Percentiles rank a stretch among this genome's conserved stretches.
These are phyloP conservation scores for Plotosus lineatus DNA, from an alignment of 2,113 vertebrate genomes.

Conservation along the genomic window DNA sequence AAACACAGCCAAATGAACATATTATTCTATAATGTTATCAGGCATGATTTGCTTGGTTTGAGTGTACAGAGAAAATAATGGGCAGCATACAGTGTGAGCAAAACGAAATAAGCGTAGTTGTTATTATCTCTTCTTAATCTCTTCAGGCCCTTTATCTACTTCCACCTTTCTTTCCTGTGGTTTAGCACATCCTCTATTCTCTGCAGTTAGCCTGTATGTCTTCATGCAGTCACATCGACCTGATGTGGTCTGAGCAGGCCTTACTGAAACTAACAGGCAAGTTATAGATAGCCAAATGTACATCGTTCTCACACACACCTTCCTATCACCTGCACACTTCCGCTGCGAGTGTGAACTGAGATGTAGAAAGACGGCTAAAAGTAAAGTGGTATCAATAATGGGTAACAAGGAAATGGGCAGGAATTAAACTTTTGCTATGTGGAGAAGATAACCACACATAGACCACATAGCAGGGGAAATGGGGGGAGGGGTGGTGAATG, in stretches of 20 bases:
- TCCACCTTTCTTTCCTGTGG: slow-evolving; percentile 48
- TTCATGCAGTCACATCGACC: slow-evolving; percentile 47
- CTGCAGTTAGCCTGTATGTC: slow-evolving; percentile 45
- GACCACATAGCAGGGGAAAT: slow-evolving; percentile 1
- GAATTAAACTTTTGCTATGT: slow-evolving; percentile 13
- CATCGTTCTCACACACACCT: slow-evolving; percentile 47
- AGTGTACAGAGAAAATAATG: neutral
- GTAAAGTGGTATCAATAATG: neutral
- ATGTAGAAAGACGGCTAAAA: slow-evolving; percentile 5
- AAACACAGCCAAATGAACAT: neutral
- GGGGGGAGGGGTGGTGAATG: neutral
- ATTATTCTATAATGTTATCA: neutral
- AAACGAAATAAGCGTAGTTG: neutral
- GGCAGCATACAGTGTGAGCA: neutral
- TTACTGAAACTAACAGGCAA: slow-evolving; percentile 55
- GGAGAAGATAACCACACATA: neutral
- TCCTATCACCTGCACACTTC: slow-evolving; percentile 62
- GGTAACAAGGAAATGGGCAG: neutral
- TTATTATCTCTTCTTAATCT: slow-evolving; percentile 19
- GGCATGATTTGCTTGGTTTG: neutral
- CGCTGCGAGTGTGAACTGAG: slow-evolving; percentile 41
- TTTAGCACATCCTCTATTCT: slow-evolving; percentile 49
- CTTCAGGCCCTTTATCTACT: slow-evolving; percentile 31
- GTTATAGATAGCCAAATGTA: slow-evolving; percentile 64
- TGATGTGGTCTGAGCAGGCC: slow-evolving; percentile 32